These are phyloP conservation scores for Drosophila arawakana DNA, from an alignment of 1,140 invertebrate species.

Conservation along the genomic window DNA sequence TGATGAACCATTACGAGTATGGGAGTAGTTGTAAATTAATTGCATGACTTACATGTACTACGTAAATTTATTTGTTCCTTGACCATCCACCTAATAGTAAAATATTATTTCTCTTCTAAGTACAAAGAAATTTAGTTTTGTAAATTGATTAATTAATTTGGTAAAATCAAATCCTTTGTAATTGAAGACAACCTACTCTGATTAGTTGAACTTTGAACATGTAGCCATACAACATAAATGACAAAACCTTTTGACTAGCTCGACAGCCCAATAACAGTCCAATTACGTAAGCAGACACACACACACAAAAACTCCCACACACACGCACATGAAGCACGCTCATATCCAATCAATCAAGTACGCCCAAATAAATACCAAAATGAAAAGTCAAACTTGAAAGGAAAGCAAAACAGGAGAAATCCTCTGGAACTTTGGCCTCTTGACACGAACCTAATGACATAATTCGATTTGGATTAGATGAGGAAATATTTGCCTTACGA, in stretches of 20 bases:
- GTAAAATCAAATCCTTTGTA: background rate
- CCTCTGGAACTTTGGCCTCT: conserved; percentile 17
- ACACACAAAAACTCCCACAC: background rate
- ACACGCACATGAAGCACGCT: background rate
- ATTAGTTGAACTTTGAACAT: conserved; percentile 33
- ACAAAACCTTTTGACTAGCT: conserved; percentile 23
- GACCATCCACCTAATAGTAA: too few species aligned
- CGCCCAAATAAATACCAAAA: conserved; percentile 38
- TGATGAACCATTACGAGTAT: background rate
- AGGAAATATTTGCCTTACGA: conserved; percentile 35
- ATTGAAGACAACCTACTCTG: conserved; percentile 34
- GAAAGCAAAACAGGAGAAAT: conserved; percentile 6
- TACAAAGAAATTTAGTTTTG: too few species aligned
- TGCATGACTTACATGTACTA: background rate
- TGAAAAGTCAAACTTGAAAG: conserved; percentile 33
- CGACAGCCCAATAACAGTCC: conserved; percentile 9
- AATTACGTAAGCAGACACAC: conserved; percentile 13
- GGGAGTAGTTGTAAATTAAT: background rate
- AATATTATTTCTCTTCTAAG: too few species aligned
- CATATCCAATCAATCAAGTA: conserved; percentile 44
- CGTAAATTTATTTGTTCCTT: too few species aligned
- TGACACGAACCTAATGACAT: conserved; percentile 53
- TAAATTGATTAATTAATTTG: too few species aligned
- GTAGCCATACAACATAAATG: conserved; percentile 16
- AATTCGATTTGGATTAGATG: conserved; percentile 61